A percentile compares a stretch with the other conserved stretches of the same genome.
These are phyloP conservation scores for Sicus ferrugineus DNA, from an alignment of 2,888 invertebrate species.

Conservation along the genomic window DNA sequence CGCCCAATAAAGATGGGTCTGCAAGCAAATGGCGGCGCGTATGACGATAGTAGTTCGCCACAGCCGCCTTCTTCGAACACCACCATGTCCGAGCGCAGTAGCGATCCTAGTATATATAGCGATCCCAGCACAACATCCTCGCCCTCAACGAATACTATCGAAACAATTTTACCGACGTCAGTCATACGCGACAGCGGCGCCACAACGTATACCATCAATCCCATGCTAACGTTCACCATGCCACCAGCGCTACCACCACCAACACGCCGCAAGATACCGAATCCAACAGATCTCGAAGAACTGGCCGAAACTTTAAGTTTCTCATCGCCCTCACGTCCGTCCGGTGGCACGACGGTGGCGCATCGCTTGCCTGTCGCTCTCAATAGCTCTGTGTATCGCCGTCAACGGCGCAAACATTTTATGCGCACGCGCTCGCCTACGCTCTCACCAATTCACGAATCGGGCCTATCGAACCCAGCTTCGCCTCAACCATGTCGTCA, in stretches of 20 bases:
- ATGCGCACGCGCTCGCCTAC: constrained; percentile 67
- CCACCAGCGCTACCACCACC: constrained; percentile 66
- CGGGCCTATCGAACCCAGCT: constrained; percentile 75
- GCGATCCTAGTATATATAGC: constrained; percentile 45
- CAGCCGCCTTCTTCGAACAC: constrained; percentile 42
- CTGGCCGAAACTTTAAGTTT: constrained; percentile 68
- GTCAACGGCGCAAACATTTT: constrained; percentile 65
- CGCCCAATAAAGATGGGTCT: constrained; percentile 57
- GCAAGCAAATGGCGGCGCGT: constrained; percentile 38
- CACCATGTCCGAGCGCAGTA: constrained; percentile 46
- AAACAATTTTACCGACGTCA: constrained; percentile 60
- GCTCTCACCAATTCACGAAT: constrained; percentile 75
- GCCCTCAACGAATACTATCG: constrained; percentile 45
- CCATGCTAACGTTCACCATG: constrained; percentile 48
- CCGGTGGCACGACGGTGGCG: background rate
- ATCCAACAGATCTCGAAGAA: constrained; percentile 67
- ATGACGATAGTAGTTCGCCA: constrained; percentile 48
- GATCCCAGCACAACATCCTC: constrained; percentile 43
- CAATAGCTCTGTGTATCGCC: constrained; percentile 56
- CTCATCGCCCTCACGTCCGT: constrained; percentile 49
- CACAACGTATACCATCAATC: constrained; percentile 51
- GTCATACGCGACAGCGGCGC: constrained; percentile 60
- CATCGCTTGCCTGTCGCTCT: constrained; percentile 48
- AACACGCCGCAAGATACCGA: constrained; percentile 65
- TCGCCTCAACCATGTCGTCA: constrained; percentile 68